phyloP scores from a whole-genome alignment of 2,113 vertebrate genomes.

The Brachyistius frenatus region DNA sequence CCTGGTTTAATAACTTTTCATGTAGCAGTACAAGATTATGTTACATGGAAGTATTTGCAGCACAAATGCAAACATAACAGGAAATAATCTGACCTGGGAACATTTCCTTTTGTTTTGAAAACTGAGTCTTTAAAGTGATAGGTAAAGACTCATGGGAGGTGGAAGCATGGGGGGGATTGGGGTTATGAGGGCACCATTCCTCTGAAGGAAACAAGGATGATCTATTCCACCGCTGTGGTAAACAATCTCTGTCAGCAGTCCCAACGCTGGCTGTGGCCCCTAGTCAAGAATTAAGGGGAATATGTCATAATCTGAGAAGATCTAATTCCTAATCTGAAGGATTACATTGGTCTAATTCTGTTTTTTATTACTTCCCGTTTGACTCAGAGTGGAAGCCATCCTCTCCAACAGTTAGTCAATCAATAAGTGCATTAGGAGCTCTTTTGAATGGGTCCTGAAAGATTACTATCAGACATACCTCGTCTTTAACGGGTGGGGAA shows the following conservation, averaged over 20 bases:
- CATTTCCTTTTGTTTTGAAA: slow-evolving; percentile 32
- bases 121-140: slow-evolving; percentile 9
- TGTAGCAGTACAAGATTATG: not conserved
- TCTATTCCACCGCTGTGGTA: not conserved
- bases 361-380: slow-evolving; percentile 17
- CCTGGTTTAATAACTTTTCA: not conserved
- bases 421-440: not conserved
- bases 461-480: not conserved
- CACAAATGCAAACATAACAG: slow-evolving; percentile 6
- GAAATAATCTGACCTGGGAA: slow-evolving; percentile 2
- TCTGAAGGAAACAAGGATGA: not conserved
- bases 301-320: slow-evolving; percentile 22
- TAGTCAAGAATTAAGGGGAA: slow-evolving; percentile 20
- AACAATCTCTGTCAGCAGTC: not conserved
- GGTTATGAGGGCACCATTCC: not conserved
- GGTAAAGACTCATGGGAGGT: not conserved
- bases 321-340: slow-evolving; percentile 21
- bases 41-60: not conserved
- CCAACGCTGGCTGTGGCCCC: slow-evolving; percentile 1
- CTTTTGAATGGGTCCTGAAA: not conserved
- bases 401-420: not conserved
- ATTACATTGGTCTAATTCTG: slow-evolving; percentile 29
- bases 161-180: not conserved
- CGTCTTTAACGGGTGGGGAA: not conserved
- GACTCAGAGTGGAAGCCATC: not conserved